Evolutionary conservation across 2,888 invertebrate species (phyloP).

Genomic region (Conchocele bisecta): DNA sequence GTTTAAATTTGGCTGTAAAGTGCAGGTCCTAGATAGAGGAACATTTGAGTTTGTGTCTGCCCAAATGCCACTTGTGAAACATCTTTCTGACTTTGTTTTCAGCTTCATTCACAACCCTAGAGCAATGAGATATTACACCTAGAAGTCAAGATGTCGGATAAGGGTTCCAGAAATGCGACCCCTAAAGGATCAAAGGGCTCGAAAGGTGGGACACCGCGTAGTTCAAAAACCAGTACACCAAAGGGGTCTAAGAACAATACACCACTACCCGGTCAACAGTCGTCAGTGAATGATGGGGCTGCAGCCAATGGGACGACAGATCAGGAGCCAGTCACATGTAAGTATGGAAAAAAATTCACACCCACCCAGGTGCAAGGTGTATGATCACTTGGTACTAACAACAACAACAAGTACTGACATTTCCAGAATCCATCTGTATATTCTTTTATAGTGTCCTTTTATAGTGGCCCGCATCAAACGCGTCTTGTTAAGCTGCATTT

Average conservation of each 20-base stretch:
- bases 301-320: slow-evolving; percentile 56
- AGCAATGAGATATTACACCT: not conserved
- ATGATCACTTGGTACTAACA: no score
- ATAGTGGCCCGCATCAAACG: no score
- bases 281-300: slow-evolving; percentile 29
- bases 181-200: slow-evolving; percentile 59
- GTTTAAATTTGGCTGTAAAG: no score
- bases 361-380: no score
- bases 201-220: slow-evolving; percentile 59
- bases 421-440: no score
- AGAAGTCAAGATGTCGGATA: slow-evolving; percentile 63
- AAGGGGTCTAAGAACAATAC: slow-evolving; percentile 72
- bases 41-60: no score
- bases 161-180: slow-evolving; percentile 64
- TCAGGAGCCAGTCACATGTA: slow-evolving; percentile 44
- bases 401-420: no score
- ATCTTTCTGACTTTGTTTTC: not conserved
- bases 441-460: no score
- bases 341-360: not conserved
- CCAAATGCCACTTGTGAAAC: no score
- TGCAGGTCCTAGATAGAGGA: no score
- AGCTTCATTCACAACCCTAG: not conserved
- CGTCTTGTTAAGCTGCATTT: no score
- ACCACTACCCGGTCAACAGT: slow-evolving; percentile 57
- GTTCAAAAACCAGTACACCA: slow-evolving; percentile 71